Evolutionary conservation across 2,113 vertebrate genomes (phyloP).

Genomic region (Ciconia boyciana): DNA sequence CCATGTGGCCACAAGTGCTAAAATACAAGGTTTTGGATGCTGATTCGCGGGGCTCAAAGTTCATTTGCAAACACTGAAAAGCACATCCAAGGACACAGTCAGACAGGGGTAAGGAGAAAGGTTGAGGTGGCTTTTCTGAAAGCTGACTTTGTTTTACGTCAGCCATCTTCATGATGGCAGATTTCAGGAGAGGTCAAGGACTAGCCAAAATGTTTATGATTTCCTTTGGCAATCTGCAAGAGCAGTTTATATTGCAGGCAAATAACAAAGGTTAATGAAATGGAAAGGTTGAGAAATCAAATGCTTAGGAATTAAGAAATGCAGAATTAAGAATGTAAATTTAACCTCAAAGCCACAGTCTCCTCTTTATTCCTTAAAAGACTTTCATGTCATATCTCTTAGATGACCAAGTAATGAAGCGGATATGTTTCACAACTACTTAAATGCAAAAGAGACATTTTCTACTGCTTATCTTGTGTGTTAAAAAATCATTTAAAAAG

Average conservation of each 20-base stretch:
- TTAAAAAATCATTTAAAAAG: not conserved
- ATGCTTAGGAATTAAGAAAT: not conserved
- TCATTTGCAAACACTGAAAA: not conserved
- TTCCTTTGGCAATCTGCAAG: not conserved
- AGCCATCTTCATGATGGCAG: not conserved
- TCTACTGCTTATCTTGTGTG: not conserved
- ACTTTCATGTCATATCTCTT: not conserved
- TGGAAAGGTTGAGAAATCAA: not conserved
- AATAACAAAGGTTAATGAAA: not conserved
- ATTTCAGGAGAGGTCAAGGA: not conserved
- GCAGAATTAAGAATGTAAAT: not conserved
- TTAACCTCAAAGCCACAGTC: not conserved
- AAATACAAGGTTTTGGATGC: not conserved
- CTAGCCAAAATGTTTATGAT: not conserved
- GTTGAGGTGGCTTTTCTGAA: not conserved
- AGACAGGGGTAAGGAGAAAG: not conserved
- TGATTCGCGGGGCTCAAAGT: not conserved
- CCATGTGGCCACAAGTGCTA: not conserved
- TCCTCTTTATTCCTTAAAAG: not conserved
- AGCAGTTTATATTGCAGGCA: not conserved
- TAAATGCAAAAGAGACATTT: not conserved
- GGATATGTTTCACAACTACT: not conserved
- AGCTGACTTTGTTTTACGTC: not conserved
- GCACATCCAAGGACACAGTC: not conserved
- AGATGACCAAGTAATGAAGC: not conserved